Conservation (phyloP, 2,113 vertebrate genomes). For the Mustela lutreola region DNA sequence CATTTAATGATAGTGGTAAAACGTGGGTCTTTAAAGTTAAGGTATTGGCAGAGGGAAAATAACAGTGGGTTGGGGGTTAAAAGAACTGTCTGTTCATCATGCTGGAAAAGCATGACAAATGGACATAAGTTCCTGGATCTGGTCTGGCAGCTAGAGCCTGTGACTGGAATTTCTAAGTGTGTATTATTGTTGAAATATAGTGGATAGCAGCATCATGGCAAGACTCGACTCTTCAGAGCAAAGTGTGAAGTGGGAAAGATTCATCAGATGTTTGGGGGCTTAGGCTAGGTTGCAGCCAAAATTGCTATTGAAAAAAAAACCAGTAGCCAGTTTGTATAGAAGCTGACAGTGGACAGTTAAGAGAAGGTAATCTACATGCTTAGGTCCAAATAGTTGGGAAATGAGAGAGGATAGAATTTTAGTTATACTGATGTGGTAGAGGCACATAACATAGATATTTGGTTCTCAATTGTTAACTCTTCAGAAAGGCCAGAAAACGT, state of each 20-base stretch:
- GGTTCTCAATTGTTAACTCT: neutral
- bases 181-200: neutral
- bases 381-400: neutral
- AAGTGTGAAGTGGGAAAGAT: neutral
- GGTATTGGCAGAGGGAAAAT: neutral
- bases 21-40: neutral
- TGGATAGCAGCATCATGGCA: neutral
- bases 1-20: neutral
- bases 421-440: neutral
- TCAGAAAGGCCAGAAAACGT: neutral
- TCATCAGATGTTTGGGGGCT: neutral
- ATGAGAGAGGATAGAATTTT: neutral
- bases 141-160: neutral
- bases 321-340: neutral
- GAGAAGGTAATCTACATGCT: neutral
- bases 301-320: neutral
- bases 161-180: neutral
- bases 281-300: neutral
- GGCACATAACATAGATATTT: neutral
- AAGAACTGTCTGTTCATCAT: neutral
- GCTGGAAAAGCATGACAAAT: neutral
- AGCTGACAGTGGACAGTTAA: neutral
- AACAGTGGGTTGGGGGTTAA: neutral
- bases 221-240: neutral
- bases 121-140: neutral